These are phyloP conservation scores for Drosophila serrata DNA, from an alignment of 1,140 invertebrate species.

Conservation along the genomic window DNA sequence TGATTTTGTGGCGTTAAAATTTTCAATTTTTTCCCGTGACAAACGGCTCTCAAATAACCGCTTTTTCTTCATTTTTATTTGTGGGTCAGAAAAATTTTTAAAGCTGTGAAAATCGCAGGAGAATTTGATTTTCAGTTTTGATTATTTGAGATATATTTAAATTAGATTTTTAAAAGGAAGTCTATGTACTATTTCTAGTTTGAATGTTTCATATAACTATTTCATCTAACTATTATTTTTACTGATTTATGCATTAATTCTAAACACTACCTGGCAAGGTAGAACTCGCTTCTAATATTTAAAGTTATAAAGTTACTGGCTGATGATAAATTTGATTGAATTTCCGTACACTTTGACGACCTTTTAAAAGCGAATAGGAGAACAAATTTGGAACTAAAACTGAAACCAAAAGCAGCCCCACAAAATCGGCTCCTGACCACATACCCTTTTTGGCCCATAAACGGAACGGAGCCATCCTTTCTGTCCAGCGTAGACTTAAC, in stretches of 20 bases:
- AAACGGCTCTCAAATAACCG: slow-evolving; percentile 1
- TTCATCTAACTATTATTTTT: background rate
- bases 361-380: slow-evolving; percentile 10
- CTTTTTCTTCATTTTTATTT: slow-evolving; percentile 7
- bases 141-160: too few species aligned
- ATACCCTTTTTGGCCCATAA: slow-evolving; percentile 27
- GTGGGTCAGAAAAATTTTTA: background rate
- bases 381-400: slow-evolving; percentile 17
- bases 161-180: too few species aligned
- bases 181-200: too few species aligned
- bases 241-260: too few species aligned
- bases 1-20: slow-evolving; percentile 65
- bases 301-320: background rate
- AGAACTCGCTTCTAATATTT: background rate
- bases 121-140: background rate
- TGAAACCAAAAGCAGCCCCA: slow-evolving; percentile 46
- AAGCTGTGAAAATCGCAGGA: background rate
- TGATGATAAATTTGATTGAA: slow-evolving; percentile 27
- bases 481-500: slow-evolving; percentile 70
- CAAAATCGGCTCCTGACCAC: slow-evolving; percentile 51
- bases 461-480: slow-evolving; percentile 36
- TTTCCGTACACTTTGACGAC: slow-evolving; percentile 10
- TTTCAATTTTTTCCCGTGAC: slow-evolving; percentile 46
- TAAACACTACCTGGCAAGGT: background rate
- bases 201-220: background rate